Evolutionary conservation across 1,140 invertebrate species (phyloP), one percentile per base, ranked within the genome.

Genomic region (Heliconius congener): DNA sequence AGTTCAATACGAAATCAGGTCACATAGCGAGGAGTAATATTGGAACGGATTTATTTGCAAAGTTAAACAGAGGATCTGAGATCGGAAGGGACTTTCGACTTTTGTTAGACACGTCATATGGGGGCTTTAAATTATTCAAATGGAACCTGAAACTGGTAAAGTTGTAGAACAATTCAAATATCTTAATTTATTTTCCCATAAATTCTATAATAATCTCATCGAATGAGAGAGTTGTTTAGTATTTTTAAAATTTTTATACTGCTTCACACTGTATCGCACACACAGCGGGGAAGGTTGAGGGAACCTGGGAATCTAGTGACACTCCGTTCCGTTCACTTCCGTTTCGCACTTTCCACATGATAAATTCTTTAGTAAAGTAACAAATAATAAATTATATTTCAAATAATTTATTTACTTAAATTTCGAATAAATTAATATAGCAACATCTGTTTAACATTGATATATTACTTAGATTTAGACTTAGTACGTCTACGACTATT

Each of bases 1-100:
- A 34, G 27, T 57, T 78, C 74, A 76, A 73, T 78, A 73, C 52
- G 52, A 73, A 78, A 78, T 73, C 71, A 78, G 76, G 76, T 78
- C 76, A 78, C 34, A 73, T 39, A 73, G 71, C 18, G 30, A 60
- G 27, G 57, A 50, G 66, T 50, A 73, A 78, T 78, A 78, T 39
- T 73, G 76, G 39, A 78, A 73, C 39, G 76, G n/a, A 72, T 77
- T 77, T 60, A 75, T 76, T 39, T 76, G n/a, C 74, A 27, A 70
- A 71, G 74, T 76, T 76, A 30, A 71, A 76, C 70, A 46, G 42
- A 16, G 42, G 42, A 76, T 70, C 60, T 76, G 50, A 76, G 39
- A 46, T 70, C 71, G 57, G 46, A 46, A 34, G 46, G 16, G 46
- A 37, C 30, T 50, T 55, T 74, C 2, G 11, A 72, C 71, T 66